Conservation (phyloP, 2,888 invertebrate species). For the Oxyscelio sp. region DNA sequence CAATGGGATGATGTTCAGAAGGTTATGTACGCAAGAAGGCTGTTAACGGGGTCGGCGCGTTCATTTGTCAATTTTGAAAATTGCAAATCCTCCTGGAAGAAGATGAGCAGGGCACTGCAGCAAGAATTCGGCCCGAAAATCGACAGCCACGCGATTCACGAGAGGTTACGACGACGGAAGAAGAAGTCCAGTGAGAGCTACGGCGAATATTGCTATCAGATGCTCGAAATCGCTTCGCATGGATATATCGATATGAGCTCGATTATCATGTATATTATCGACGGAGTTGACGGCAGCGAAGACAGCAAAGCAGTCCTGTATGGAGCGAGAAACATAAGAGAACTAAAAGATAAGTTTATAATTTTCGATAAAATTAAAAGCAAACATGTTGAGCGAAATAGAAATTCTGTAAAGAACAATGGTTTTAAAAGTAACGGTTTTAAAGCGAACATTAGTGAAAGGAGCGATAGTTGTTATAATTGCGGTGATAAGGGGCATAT, state of each 20-base stretch:
- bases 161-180: constrained; percentile 19
- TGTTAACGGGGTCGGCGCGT: constrained; percentile 48
- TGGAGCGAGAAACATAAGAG: constrained; percentile 44
- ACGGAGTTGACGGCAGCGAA: constrained; percentile 57
- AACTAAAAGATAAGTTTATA: constrained; percentile 63
- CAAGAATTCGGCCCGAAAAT: constrained; percentile 32
- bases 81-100: no score
- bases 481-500: constrained; percentile 29
- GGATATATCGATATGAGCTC: constrained; percentile 52
- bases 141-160: constrained; percentile 28
- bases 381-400: not conserved
- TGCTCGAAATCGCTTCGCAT: constrained; percentile 58
- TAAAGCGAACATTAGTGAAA: no score
- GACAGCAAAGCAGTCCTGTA: constrained; percentile 55
- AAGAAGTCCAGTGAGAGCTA: constrained; percentile 43
- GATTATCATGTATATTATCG: constrained; percentile 58
- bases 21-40: constrained; percentile 56
- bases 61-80: no score
- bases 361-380: constrained; percentile 43
- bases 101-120: constrained; percentile 19
- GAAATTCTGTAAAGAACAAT: not conserved
- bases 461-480: constrained; percentile 51
- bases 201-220: constrained; percentile 61
- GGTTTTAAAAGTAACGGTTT: not conserved
- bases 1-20: constrained; percentile 44